Conservation (phyloP, 1,140 invertebrate species). For the Tetramorium alpestre region DNA sequence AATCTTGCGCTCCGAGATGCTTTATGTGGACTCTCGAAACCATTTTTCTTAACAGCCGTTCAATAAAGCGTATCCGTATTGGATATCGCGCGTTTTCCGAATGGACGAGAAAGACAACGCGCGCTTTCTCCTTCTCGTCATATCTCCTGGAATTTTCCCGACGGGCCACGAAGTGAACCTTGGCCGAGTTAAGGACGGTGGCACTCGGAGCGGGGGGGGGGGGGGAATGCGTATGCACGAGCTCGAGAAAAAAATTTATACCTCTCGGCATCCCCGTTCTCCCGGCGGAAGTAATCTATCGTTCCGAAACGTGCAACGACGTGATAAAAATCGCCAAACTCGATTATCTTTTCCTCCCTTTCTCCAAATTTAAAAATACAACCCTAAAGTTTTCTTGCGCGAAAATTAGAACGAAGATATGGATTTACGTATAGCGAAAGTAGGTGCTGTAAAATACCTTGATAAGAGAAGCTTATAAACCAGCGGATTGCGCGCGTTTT, state of each 20-base stretch:
- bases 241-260: constrained; percentile 4
- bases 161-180: constrained; percentile 56
- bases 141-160: neutral
- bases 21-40: neutral
- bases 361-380: neutral
- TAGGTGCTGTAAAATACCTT: neutral
- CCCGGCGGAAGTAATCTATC: neutral
- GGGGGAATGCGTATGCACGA: neutral
- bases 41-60: neutral
- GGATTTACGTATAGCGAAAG: neutral
- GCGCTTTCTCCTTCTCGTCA: neutral
- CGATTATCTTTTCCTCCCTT: neutral
- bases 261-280: neutral
- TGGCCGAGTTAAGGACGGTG: constrained; percentile 65
- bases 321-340: neutral
- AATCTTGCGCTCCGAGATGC: neutral
- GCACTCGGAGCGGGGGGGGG: neutral
- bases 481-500: neutral
- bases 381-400: neutral
- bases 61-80: neutral
- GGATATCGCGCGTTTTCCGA: neutral
- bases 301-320: neutral
- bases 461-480: neutral
- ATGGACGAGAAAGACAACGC: neutral
- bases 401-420: neutral